Evolutionary conservation across 2,113 vertebrate species (phyloP).

Genomic region (Ophiodon elongatus): DNA sequence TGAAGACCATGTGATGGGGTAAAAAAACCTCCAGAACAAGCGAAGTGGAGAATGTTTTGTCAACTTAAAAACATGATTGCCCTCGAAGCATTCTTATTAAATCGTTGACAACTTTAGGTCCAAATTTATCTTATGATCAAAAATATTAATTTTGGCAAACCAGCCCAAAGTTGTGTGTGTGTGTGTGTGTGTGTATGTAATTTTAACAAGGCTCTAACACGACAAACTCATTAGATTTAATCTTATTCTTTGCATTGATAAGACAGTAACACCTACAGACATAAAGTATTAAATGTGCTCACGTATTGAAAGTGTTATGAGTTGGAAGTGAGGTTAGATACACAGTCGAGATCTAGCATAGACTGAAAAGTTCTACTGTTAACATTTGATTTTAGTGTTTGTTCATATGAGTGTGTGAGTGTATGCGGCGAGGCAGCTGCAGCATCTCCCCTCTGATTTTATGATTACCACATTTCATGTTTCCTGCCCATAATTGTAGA

Average conservation of each 20-base stretch:
- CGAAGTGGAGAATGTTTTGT: background rate
- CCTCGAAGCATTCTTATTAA: background rate
- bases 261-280: background rate
- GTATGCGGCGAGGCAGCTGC: slow-evolving; percentile 62
- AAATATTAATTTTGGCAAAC: background rate
- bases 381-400: slow-evolving; percentile 51
- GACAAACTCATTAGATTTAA: background rate
- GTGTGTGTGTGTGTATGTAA: background rate
- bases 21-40: background rate
- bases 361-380: slow-evolving; percentile 9
- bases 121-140: background rate
- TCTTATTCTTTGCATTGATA: background rate
- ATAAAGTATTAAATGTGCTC: background rate
- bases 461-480: slow-evolving; percentile 72
- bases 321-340: slow-evolving; percentile 19
- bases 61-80: background rate
- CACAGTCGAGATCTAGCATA: slow-evolving; percentile 12
- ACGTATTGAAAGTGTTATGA: background rate
- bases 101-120: background rate
- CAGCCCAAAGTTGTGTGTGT: too few relatives aligned
- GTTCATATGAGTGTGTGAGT: slow-evolving; percentile 26
- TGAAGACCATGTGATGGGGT: background rate
- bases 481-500: slow-evolving; percentile 72
- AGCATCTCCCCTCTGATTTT: slow-evolving; percentile 57
- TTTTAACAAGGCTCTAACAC: slow-evolving; percentile 17